These are phyloP conservation scores for Crotalus tigris DNA, from an alignment of 2,113 vertebrate genomes.

Conservation along the genomic window DNA sequence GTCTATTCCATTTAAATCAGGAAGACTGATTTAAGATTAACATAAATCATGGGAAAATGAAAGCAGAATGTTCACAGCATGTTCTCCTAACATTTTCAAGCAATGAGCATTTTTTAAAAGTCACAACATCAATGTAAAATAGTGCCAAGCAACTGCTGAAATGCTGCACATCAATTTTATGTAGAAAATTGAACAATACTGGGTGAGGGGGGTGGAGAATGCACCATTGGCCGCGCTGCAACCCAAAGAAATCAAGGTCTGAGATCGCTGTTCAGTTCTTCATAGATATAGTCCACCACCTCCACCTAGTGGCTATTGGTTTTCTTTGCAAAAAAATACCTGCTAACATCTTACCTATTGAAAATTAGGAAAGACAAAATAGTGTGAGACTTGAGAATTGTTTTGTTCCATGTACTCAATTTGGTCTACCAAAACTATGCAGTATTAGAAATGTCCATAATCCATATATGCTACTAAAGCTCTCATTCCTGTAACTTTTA, in stretches of 20 bases:
- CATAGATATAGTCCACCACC: constrained; percentile 57
- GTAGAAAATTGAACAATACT: constrained; percentile 53
- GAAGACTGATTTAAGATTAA: constrained; percentile 37
- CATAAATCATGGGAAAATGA: constrained; percentile 55
- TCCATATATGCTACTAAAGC: neutral
- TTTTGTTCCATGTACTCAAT: neutral
- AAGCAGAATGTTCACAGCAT: constrained; percentile 44
- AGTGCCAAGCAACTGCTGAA: constrained; percentile 65
- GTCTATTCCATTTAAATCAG: constrained; percentile 37
- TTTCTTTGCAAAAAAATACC: neutral
- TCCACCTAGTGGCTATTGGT: constrained; percentile 69
- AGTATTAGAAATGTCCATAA: neutral
- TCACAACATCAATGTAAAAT: constrained; percentile 60
- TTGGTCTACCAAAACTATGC: neutral
- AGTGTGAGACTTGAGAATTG: neutral
- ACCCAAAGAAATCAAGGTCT: constrained; percentile 62
- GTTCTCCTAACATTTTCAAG: constrained; percentile 47
- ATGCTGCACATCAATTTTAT: constrained; percentile 68
- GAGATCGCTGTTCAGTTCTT: neutral
- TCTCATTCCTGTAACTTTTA: neutral
- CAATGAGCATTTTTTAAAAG: constrained; percentile 56
- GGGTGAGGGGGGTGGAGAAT: constrained; percentile 43
- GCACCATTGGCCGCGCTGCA: constrained; percentile 34
- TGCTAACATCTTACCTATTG: neutral
- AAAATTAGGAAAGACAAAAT: neutral